Conservation (phyloP, 2,888 invertebrate species). For the Clistopyga incitator region DNA sequence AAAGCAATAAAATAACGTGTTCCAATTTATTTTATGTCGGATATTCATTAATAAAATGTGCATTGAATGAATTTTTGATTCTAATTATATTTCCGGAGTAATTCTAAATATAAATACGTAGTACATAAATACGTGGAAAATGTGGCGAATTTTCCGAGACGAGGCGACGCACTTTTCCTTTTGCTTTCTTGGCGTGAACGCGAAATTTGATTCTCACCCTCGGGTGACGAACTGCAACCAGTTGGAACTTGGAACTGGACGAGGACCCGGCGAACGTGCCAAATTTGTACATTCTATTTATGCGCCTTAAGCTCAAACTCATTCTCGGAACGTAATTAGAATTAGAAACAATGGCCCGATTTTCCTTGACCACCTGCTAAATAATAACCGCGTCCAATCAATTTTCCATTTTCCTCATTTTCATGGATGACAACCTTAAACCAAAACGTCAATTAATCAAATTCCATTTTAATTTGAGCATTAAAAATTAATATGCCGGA, state of each 20-base stretch:
- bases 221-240: constrained; percentile 65
- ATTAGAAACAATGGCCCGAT: constrained; percentile 30
- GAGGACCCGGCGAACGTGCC: constrained; percentile 51
- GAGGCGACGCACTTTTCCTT: constrained; percentile 18
- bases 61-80: constrained; percentile 1
- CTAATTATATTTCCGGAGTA: background rate
- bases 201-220: constrained; percentile 57
- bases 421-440: background rate
- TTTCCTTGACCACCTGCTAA: background rate
- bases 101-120: constrained; percentile 6
- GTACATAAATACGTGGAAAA: constrained; percentile 3
- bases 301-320: constrained; percentile 32
- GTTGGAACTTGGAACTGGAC: constrained; percentile 55
- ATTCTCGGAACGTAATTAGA: constrained; percentile 48
- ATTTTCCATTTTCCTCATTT: constrained; percentile 10
- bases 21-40: background rate
- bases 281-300: constrained; percentile 62
- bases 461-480: background rate
- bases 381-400: background rate
- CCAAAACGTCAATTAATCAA: background rate
- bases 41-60: background rate
- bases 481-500: background rate
- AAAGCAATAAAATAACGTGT: background rate
- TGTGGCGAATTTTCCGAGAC: constrained; percentile 9
- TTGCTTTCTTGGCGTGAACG: constrained; percentile 39